Evolutionary conservation across 2,888 invertebrate genomes (phyloP), one percentile per base, ranked within the genome.

Genomic region (Sepiola atlantica): DNA sequence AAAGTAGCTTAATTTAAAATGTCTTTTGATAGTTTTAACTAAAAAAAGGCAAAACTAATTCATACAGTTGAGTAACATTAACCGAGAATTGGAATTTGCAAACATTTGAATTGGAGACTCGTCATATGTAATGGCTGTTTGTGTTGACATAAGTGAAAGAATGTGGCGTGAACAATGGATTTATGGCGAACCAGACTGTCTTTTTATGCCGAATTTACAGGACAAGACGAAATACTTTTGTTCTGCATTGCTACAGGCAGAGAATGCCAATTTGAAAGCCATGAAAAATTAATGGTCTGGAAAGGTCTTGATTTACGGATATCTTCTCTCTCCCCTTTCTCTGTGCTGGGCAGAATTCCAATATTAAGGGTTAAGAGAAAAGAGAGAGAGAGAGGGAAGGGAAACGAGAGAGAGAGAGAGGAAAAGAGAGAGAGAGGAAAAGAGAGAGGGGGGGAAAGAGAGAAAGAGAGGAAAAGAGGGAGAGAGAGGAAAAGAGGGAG

Each of bases 251-350:
- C n/a, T 77, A 12, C n/a, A 16, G 77, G 45, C 45, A 45, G 24
- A n/a, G 77, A n/a, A 77, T n/a, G 77, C 77, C 28, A 77, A 77
- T 77, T 77, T 77, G 77, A 77, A 77, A 77, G 77, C 77, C n/a
- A 77, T 77, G 77, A 77, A 77, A 77, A 77, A 77, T 77, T 77
- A 77, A 77, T 77, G 77, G 77, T 77, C 77, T 77, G 77, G 77
- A 77, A 77, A 77, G 77, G 77, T n/a, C 77, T 77, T 77, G 77
- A 61, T 61, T 61, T 77, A 77, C 77, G 77, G 77, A 77, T 77
- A 28, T 28, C 28, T 61, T 61, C n/a, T 45, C 45, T 8, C 45
- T 45, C 45, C 45, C 45, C 8, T 8, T 45, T 45, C 45, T 45
- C 12, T 10, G n/a, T 77, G 12, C n/a, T 16, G 77, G 77, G 77